phyloP scores from a whole-genome alignment of 2,888 invertebrate species.

The Eupsilia transversa region DNA sequence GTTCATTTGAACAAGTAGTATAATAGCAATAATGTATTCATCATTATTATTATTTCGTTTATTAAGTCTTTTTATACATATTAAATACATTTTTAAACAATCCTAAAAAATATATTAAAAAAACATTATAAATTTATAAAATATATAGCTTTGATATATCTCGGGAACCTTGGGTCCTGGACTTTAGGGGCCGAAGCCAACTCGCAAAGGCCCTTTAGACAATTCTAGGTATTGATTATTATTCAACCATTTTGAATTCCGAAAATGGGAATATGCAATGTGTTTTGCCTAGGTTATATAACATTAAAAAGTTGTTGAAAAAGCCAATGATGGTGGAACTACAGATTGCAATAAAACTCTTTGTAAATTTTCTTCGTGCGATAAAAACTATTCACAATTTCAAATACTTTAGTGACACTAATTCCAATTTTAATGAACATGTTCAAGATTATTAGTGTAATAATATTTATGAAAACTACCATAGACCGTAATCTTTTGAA shows the following conservation, averaged over 20 bases:
- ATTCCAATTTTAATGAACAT: constrained; percentile 22
- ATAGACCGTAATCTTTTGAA: constrained; percentile 22
- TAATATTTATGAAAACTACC: constrained; percentile 25
- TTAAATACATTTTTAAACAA: too few species aligned
- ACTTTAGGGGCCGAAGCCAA: too few species aligned
- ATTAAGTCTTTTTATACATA: too few species aligned
- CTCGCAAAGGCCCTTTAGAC: too few species aligned
- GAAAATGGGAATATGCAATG: neutral
- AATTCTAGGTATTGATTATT: too few species aligned
- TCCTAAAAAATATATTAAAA: too few species aligned
- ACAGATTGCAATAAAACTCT: too few species aligned
- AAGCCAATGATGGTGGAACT: neutral
- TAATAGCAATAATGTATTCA: neutral
- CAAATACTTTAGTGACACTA: constrained; percentile 8
- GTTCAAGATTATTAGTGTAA: constrained; percentile 2
- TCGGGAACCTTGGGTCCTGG: too few species aligned
- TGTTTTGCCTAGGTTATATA: neutral
- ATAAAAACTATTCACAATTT: neutral
- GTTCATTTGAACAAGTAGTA: neutral
- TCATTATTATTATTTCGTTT: too few species aligned
- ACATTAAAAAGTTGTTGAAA: too few species aligned
- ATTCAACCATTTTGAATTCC: neutral
- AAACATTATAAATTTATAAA: too few species aligned
- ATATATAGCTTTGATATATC: too few species aligned
- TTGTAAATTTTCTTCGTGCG: neutral